Conservation (phyloP, 1,140 invertebrate genomes). For the Potamilus streckersoni region DNA sequence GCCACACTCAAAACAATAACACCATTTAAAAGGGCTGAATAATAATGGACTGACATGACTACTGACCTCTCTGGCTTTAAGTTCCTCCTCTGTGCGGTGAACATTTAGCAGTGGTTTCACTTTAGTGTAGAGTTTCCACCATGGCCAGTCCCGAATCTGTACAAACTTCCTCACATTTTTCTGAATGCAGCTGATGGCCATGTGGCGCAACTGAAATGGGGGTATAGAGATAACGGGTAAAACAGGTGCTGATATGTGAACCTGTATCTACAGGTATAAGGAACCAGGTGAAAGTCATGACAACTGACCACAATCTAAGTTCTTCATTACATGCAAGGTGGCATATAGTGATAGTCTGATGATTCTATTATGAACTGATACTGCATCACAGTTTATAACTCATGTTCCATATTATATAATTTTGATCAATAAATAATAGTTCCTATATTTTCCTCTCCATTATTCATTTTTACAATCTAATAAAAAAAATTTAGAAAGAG, state of each 20-base stretch:
- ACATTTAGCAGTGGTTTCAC: constrained; percentile 92
- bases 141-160: constrained; percentile 91
- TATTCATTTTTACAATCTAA: too few relatives aligned
- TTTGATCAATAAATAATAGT: too few relatives aligned
- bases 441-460: too few relatives aligned
- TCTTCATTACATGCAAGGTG: too few relatives aligned
- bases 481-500: too few relatives aligned
- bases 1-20: too few relatives aligned
- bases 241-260: constrained; percentile 1
- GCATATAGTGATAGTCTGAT: too few relatives aligned
- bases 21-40: neutral
- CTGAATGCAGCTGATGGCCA: constrained; percentile 92
- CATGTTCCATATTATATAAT: too few relatives aligned
- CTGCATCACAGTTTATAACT: too few relatives aligned
- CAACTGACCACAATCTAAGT: too few relatives aligned
- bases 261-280: neutral
- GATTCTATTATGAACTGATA: too few relatives aligned
- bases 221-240: neutral
- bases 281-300: neutral
- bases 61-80: constrained; percentile 80
- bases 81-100: constrained; percentile 90
- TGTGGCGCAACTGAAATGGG: constrained; percentile 78
- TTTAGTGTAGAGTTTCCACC: constrained; percentile 92
- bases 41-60: neutral
- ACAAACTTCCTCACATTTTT: constrained; percentile 92